Conservation (phyloP, 1,140 invertebrate species). For the Cyclina sinensis region DNA sequence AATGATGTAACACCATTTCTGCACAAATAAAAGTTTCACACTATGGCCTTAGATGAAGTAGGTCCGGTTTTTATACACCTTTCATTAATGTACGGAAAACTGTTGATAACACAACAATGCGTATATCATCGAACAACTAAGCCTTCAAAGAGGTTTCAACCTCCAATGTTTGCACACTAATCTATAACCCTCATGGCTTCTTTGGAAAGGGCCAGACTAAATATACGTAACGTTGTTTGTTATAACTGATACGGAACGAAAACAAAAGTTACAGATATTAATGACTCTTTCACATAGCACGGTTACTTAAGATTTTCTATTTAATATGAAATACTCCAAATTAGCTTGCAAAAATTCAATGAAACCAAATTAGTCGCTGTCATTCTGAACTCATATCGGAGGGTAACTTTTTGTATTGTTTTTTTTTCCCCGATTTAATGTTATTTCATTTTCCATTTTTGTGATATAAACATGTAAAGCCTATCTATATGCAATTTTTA, state of each 20-base stretch:
- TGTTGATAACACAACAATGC: constrained; percentile 19
- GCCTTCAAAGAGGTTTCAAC: constrained; percentile 18
- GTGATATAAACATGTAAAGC: no score
- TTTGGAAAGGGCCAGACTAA: neutral
- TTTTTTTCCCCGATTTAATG: no score
- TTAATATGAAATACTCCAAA: no score
- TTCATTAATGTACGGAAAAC: neutral
- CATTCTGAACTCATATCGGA: no score
- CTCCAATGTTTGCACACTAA: constrained; percentile 8
- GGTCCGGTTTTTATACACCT: neutral
- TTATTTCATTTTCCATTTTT: no score
- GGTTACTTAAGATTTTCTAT: no score
- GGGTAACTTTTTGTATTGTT: no score
- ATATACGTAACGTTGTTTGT: constrained; percentile 9
- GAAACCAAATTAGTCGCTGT: no score
- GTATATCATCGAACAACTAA: neutral
- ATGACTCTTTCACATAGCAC: no score
- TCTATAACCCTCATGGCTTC: neutral
- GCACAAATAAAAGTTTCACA: constrained; percentile 3
- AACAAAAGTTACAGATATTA: neutral
- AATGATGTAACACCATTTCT: neutral
- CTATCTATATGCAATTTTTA: no score
- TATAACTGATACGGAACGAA: neutral
- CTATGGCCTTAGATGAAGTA: constrained; percentile 8
- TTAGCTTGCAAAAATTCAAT: no score